Evolutionary conservation across 53 echinoderm and acorn worm genomes (phyloP).

Genomic region (Temnopleurus reevesii): DNA sequence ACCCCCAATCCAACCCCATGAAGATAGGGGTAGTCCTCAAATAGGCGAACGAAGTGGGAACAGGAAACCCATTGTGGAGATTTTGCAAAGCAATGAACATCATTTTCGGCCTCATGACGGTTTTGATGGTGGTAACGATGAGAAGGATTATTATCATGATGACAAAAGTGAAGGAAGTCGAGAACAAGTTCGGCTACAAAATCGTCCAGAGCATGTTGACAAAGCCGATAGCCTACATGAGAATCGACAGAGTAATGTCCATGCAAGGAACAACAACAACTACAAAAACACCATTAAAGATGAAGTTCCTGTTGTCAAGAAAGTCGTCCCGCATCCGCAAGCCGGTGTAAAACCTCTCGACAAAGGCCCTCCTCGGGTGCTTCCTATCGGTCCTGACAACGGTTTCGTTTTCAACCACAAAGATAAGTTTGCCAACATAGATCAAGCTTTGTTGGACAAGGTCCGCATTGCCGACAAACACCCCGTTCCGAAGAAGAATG

Average conservation of each 20-base stretch:
- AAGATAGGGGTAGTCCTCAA: background rate
- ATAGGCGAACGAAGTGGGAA: background rate
- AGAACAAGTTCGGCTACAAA: background rate
- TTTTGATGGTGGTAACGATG: background rate
- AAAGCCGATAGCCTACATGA: background rate
- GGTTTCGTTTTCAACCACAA: background rate
- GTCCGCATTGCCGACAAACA: background rate
- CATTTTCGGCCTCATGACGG: background rate
- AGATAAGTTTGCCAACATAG: background rate
- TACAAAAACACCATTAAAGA: background rate
- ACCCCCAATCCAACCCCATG: too few species aligned
- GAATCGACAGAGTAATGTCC: background rate
- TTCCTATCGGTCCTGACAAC: background rate
- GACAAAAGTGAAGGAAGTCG: background rate
- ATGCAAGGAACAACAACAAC: background rate
- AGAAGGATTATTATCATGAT: background rate
- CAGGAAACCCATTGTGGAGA: background rate
- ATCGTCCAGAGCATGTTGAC: background rate
- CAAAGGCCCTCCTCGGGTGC: background rate
- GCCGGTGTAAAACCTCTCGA: background rate
- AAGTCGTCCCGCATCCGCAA: background rate
- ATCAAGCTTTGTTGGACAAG: background rate
- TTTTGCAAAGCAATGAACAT: background rate
- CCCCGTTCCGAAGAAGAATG: background rate
- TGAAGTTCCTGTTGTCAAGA: background rate